A percentile compares a stretch with the other conserved stretches of the same genome.
These are phyloP conservation scores for Macrosoma leucophasiata DNA, from an alignment of 2,888 invertebrate genomes.

Conservation along the genomic window DNA sequence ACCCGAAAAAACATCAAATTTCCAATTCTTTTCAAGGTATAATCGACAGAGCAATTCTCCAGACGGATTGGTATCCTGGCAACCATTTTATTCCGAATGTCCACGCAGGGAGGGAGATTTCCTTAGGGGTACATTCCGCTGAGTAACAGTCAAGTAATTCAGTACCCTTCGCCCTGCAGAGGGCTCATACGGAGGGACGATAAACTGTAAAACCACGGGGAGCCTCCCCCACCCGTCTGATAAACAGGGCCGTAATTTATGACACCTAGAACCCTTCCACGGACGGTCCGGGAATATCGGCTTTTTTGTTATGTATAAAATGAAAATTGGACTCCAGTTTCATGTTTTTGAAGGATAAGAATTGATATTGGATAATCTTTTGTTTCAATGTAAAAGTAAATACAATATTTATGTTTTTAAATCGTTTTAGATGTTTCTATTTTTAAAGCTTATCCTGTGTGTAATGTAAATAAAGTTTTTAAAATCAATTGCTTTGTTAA, in stretches of 20 bases:
- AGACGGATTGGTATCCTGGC: slow-evolving; percentile 7
- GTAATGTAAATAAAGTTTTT: no score
- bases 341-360: no score
- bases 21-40: not conserved
- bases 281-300: slow-evolving; percentile 33
- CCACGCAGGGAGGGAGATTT: slow-evolving; percentile 33
- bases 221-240: slow-evolving; percentile 56
- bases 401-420: no score
- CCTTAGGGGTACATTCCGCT: slow-evolving; percentile 53
- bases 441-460: no score
- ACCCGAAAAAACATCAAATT: no score
- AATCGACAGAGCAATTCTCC: no score
- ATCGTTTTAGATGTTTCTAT: no score
- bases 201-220: slow-evolving; percentile 72
- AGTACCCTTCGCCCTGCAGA: slow-evolving; percentile 41
- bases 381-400: no score
- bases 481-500: no score
- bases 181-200: slow-evolving; percentile 55
- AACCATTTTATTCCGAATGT: slow-evolving; percentile 21
- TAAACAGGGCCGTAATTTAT: slow-evolving; percentile 72
- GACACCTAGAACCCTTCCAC: slow-evolving; percentile 53
- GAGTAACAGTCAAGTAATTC: slow-evolving; percentile 45
- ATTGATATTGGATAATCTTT: no score
- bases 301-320: slow-evolving; percentile 24
- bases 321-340: no score